Evolutionary conservation across 2,113 vertebrate genomes (phyloP).

Genomic region (Ginglymostoma cirratum): DNA sequence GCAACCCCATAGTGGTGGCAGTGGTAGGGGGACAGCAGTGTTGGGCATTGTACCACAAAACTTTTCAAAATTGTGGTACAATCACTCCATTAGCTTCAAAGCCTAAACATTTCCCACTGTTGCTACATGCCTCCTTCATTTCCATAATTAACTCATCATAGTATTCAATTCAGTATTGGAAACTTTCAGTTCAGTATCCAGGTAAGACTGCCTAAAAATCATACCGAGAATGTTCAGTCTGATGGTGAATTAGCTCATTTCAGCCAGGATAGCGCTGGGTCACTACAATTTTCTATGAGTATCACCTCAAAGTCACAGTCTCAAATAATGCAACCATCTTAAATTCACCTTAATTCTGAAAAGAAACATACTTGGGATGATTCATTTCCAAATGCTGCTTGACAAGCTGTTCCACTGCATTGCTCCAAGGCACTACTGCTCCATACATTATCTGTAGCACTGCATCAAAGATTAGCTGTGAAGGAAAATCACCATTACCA

Average conservation of each 20-base stretch:
- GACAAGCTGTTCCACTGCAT: constrained; percentile 78
- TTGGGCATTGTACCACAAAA: not conserved
- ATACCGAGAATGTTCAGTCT: not conserved
- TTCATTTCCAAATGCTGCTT: constrained; percentile 80
- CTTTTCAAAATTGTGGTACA: not conserved
- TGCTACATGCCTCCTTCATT: not conserved
- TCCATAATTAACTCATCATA: not conserved
- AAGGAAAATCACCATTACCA: constrained; percentile 29
- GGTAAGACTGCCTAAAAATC: not conserved
- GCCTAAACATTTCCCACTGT: not conserved
- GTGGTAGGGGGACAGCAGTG: too few relatives aligned
- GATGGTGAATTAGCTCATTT: not conserved
- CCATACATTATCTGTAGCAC: constrained; percentile 88
- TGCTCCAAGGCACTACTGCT: constrained; percentile 84
- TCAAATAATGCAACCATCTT: not conserved
- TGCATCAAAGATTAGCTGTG: constrained; percentile 82
- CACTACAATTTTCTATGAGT: not conserved
- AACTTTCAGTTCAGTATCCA: not conserved
- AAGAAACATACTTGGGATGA: constrained; percentile 75
- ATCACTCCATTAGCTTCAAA: not conserved
- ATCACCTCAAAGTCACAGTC: not conserved
- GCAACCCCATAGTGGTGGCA: too few relatives aligned
- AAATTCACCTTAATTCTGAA: not conserved
- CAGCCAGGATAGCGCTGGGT: not conserved
- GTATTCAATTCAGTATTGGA: not conserved